These are phyloP conservation scores for Euura saliciscinereae DNA, from an alignment of 1,140 invertebrate species.

Conservation along the genomic window DNA sequence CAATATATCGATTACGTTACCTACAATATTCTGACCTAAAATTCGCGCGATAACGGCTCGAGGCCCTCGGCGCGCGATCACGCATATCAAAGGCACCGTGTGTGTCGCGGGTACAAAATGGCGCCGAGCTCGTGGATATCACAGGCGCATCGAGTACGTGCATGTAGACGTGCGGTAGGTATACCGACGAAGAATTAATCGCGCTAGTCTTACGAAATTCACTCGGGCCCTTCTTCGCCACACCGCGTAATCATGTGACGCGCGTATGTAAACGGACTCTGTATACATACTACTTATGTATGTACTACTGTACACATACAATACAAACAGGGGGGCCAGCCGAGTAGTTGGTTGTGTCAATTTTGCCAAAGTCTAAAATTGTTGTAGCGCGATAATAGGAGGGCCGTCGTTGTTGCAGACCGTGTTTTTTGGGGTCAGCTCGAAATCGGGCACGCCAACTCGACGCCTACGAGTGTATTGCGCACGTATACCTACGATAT, in stretches of 20 bases:
- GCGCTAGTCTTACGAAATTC: background rate
- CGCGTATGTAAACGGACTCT: background rate
- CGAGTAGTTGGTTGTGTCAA: no score
- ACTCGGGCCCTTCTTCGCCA: background rate
- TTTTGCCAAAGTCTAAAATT: no score
- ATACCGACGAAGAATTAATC: background rate
- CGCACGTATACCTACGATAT: background rate
- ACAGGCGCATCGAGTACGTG: background rate
- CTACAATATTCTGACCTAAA: background rate
- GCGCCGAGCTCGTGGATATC: background rate
- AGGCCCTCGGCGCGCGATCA: background rate
- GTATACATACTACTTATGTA: background rate
- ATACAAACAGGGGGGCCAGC: no score
- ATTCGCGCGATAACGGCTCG: background rate
- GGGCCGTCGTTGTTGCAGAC: background rate
- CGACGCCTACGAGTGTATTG: background rate
- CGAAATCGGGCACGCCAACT: constrained; percentile 1
- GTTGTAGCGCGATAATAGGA: no score
- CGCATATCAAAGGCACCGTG: background rate
- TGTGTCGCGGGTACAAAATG: background rate
- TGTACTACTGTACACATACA: background rate
- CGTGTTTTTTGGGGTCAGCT: constrained; percentile 2
- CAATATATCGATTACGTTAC: constrained; percentile 6
- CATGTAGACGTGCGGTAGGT: background rate
- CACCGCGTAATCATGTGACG: background rate